These are phyloP conservation scores for Drosophila macrothrix DNA, from an alignment of 2,888 invertebrate genomes.

Conservation along the genomic window DNA sequence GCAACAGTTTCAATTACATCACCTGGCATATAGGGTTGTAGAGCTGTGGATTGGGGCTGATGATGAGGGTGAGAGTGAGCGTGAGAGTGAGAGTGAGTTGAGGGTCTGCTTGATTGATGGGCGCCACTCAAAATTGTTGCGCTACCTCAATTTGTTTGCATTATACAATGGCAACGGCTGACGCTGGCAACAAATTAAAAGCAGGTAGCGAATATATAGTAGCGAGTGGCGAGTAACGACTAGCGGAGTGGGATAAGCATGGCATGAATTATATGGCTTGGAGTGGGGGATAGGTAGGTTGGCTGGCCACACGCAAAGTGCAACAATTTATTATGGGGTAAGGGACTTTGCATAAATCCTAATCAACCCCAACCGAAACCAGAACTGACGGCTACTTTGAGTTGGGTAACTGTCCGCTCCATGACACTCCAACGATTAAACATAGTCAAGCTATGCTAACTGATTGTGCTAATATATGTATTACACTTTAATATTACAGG, in stretches of 20 bases:
- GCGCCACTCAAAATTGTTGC: slow-evolving; percentile 52
- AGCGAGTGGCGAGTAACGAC: slow-evolving; percentile 12
- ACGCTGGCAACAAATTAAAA: slow-evolving; percentile 33
- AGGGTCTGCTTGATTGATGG: slow-evolving; percentile 59
- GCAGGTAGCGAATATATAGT: slow-evolving; percentile 28
- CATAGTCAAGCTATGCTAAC: slow-evolving; percentile 19
- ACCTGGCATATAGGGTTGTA: background rate
- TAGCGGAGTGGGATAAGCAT: background rate
- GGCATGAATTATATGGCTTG: background rate
- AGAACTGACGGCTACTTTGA: slow-evolving; percentile 34
- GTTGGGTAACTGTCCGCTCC: slow-evolving; percentile 27
- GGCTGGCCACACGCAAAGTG: slow-evolving; percentile 39
- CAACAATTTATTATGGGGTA: slow-evolving; percentile 61
- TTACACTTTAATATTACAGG: background rate
- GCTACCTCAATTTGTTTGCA: slow-evolving; percentile 64
- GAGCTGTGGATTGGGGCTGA: background rate
- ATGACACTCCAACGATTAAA: slow-evolving; percentile 19
- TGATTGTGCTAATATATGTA: background rate
- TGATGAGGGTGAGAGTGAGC: background rate
- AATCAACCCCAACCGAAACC: slow-evolving; percentile 31
- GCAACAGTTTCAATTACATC: slow-evolving; percentile 21
- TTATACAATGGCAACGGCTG: slow-evolving; percentile 40
- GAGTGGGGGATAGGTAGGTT: background rate
- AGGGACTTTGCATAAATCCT: slow-evolving; percentile 54
- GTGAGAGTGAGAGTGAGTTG: background rate